Evolutionary conservation across 2,113 vertebrate species (phyloP).

Genomic region (Barbus barbus): DNA sequence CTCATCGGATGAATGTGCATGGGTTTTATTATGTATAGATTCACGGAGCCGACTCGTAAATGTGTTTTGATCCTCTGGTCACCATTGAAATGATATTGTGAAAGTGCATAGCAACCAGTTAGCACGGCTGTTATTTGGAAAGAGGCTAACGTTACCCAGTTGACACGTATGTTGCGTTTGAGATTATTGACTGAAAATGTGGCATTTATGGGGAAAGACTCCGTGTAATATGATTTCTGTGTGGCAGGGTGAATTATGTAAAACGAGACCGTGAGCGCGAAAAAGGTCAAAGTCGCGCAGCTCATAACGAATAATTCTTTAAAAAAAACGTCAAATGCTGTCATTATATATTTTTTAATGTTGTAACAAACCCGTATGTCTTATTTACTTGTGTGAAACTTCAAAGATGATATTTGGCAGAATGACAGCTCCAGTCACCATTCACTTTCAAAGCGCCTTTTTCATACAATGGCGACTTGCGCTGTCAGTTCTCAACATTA

Average conservation of each 20-base stretch:
- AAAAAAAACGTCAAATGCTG: not conserved
- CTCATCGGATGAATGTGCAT: not conserved
- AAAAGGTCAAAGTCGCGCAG: not conserved
- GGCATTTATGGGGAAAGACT: no score
- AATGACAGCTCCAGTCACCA: conserved; percentile 1
- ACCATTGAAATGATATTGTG: not conserved
- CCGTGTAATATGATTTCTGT: not conserved
- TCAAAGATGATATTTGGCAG: not conserved
- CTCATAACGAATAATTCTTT: not conserved
- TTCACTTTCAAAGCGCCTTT: not conserved
- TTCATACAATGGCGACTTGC: not conserved
- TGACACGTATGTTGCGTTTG: conserved; percentile 13
- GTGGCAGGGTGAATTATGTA: not conserved
- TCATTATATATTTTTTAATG: not conserved
- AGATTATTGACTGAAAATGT: not conserved
- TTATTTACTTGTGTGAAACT: not conserved
- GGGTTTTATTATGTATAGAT: not conserved
- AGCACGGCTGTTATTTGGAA: not conserved
- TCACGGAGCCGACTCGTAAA: not conserved
- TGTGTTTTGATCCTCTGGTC: not conserved
- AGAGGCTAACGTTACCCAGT: not conserved
- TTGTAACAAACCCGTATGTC: not conserved
- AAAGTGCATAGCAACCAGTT: conserved; percentile 14
- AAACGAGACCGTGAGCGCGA: not conserved
- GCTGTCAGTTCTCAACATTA: not conserved